Evolutionary conservation across 2,113 vertebrate genomes (phyloP), one percentile per base, ranked within the genome.

Genomic region (Odobenus rosmarus): DNA sequence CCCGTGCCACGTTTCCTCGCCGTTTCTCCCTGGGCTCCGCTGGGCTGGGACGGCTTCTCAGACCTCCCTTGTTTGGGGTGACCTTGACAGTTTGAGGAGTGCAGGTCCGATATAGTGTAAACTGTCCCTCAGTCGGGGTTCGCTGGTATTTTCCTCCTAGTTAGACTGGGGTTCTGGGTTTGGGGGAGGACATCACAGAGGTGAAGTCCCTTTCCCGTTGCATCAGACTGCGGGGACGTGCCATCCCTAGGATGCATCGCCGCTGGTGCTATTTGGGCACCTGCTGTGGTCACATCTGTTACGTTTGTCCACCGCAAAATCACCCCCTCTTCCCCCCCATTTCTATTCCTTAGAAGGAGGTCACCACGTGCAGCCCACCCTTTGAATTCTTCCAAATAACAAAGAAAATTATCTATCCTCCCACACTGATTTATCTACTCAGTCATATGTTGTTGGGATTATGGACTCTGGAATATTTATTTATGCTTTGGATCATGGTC

Each of bases 1-100:
- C 5, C 46, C 0, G 1, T 0, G 12, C 1, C 39, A 23, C n/a
- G 0, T 21, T 24, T 21, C 19, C 19, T 11, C 69, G 36, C 10
- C 1, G 0, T 23, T 36, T 23, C 69, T 11, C 23, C 36, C 3
- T 14, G 36, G 71, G 23, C 36, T 24, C 39, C 71, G 13, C 5
- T 24, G 23, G 36, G 11, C 36, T 39, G 23, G 36, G 21, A 42
- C 36, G 4, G 33, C 33, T n/a, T 16, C 31, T 64, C 61, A 64
- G 61, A 13, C 12, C 28, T 11, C 10, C 4, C 67, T 19, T 21
- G n/a, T 36, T 36, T 3, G 36, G 21, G 62, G 19, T 39, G 36
- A 23, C 21, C 69, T 24, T 42, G 21, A 21, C 21, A 6, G 36
- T 42, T 18, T n/a, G 83, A 67, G 42, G 55, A 16, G 2, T 3